Percentiles rank a stretch among this genome's conserved stretches.
These are phyloP conservation scores for Cryptocheilus praepositus DNA, from an alignment of 2,888 invertebrate genomes.

Conservation along the genomic window DNA sequence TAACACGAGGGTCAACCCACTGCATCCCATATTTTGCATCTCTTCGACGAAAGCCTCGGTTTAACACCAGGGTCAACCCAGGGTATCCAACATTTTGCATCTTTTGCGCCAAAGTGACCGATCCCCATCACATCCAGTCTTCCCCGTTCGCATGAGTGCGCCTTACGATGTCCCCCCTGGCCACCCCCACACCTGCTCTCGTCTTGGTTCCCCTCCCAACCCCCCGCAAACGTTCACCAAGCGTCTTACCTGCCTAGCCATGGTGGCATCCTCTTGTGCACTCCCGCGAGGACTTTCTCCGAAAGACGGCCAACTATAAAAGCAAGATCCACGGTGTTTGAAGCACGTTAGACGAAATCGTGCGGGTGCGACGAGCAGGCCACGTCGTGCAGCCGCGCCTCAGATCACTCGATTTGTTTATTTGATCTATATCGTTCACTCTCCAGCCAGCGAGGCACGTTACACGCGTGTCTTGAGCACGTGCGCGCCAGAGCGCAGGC, in stretches of 20 bases:
- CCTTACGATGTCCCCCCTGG: background rate
- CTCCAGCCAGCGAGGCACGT: too few species aligned
- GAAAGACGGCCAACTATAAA: slow-evolving; percentile 73
- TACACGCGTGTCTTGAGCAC: background rate
- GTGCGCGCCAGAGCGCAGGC: slow-evolving; percentile 11
- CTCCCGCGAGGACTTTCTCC: slow-evolving; percentile 72
- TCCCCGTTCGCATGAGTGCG: too few species aligned
- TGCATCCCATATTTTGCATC: too few species aligned
- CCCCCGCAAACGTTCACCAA: slow-evolving; percentile 23
- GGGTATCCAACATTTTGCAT: too few species aligned
- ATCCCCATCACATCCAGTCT: too few species aligned
- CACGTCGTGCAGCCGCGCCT: slow-evolving; percentile 42
- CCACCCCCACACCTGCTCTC: background rate
- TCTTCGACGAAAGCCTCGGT: too few species aligned
- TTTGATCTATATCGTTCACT: too few species aligned
- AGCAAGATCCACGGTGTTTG: slow-evolving; percentile 70
- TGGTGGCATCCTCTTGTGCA: slow-evolving; percentile 61
- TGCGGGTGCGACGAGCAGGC: slow-evolving; percentile 58
- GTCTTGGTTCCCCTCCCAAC: slow-evolving; percentile 3
- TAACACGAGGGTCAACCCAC: too few species aligned
- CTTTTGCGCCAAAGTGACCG: too few species aligned
- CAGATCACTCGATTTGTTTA: slow-evolving; percentile 4
- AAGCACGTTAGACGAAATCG: slow-evolving; percentile 73
- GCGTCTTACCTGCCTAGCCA: slow-evolving; percentile 21
- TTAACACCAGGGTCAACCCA: too few species aligned